Evolutionary conservation across 2,797 vertebrate genomes (phyloP), one percentile per base, ranked within the genome.

Genomic region (Diplodus sargus): DNA sequence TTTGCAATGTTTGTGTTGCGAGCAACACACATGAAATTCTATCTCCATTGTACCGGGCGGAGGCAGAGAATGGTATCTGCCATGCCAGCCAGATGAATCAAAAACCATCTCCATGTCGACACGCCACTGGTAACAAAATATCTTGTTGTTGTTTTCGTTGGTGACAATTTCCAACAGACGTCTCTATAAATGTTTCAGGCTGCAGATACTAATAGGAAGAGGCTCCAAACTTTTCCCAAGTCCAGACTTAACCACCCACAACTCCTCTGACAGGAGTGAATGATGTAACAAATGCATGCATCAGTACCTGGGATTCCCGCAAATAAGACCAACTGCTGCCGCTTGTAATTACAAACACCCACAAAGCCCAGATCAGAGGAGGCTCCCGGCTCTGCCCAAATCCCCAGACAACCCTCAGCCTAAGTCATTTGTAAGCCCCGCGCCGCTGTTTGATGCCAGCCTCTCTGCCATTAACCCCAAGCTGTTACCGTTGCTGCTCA

Each of bases 291-390:
- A 79, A 59, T 63, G 61, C 74, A 87, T 71, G 69, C 76, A 85
- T 87, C 69, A 53, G 66, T 68, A 70, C 73, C 67, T 75, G 74
- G 57, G 67, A 85, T 23, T 62, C 61, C 82, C 81, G 82, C 81
- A 84, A 88, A 59, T 71, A 74, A 84, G 56, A 66, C 48, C 23
- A n/a, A 76, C 71, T 52, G 71, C 78, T 81, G 73, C 70, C 78
- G 58, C 68, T 62, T 82, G 70, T 73, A 89, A 93, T 88, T 89
- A 85, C 65, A 56, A 85, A 86, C 86, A 86, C 85, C 90, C 86
- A 82, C 86, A 86, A 59, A 84, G 43, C 79, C 75, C 59, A 84
- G 85, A 92, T 89, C 84, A 89, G 69, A 87, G 66, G 57, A 87
- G 79, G 68, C 78, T 70, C 57, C 43, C 17, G 64, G 79, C 81